Evolutionary conservation across 2,113 vertebrate species (phyloP).

Genomic region (Tretioscincus oriximinensis): DNA sequence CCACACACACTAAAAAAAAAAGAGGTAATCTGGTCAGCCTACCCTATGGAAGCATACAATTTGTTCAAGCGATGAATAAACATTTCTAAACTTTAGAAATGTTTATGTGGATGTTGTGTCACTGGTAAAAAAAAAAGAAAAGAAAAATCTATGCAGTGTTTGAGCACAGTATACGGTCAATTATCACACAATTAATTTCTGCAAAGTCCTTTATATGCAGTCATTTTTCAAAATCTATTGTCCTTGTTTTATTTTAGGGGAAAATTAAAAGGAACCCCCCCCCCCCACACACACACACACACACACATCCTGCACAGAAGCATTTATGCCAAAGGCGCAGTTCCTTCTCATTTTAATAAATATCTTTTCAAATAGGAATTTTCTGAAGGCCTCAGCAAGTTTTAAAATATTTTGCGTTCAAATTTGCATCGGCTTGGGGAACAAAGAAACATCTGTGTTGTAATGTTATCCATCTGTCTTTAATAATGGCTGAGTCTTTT

Average conservation of each 20-base stretch:
- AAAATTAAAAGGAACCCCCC: neutral
- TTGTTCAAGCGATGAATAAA: too few species aligned
- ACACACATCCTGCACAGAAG: neutral
- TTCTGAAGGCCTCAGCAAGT: conserved; percentile 16
- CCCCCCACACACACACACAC: too few species aligned
- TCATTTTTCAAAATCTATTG: neutral
- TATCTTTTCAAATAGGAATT: conserved; percentile 1
- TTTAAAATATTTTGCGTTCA: conserved; percentile 18
- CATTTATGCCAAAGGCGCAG: neutral
- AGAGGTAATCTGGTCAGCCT: too few species aligned
- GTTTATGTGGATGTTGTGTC: too few species aligned
- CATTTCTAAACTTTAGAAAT: too few species aligned
- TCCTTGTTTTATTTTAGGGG: neutral
- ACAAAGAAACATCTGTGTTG: conserved; percentile 17
- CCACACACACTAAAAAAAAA: too few species aligned
- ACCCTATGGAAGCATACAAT: too few species aligned
- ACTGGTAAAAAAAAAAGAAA: too few species aligned
- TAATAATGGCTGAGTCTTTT: conserved; percentile 11
- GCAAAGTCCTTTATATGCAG: too few species aligned
- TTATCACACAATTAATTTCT: too few species aligned
- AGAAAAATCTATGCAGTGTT: too few species aligned
- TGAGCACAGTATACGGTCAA: too few species aligned
- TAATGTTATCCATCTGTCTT: conserved; percentile 14
- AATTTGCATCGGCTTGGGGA: conserved; percentile 11
- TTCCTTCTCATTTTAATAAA: neutral